phyloP scores from a whole-genome alignment of 2,888 invertebrate species.

The Drosophila pullipes region DNA sequence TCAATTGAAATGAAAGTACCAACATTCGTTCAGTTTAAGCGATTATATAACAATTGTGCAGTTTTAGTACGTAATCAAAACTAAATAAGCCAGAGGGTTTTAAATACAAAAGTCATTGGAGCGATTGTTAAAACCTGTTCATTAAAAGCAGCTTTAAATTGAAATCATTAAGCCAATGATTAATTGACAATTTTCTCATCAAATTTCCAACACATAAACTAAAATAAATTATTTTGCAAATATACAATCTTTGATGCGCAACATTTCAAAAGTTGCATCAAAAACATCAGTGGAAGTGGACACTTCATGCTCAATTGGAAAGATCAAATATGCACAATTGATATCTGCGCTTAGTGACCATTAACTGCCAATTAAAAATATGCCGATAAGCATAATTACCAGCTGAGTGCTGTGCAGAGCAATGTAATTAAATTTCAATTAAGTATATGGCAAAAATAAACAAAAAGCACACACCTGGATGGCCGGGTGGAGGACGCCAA shows the following conservation, averaged over 20 bases:
- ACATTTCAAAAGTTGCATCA: neutral
- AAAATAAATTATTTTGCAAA: neutral
- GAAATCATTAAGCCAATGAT: neutral
- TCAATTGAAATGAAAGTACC: constrained; percentile 1
- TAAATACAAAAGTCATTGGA: neutral
- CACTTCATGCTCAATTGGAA: constrained; percentile 9
- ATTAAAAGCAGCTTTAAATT: neutral
- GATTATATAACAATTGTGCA: neutral
- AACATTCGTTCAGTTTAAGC: neutral
- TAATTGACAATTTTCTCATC: neutral
- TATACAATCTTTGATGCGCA: neutral
- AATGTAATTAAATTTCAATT: constrained; percentile 78
- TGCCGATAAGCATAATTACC: constrained; percentile 65
- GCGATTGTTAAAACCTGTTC: neutral
- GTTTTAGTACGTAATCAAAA: neutral
- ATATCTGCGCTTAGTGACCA: constrained; percentile 53
- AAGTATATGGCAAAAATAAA: constrained; percentile 53
- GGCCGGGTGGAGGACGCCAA: neutral
- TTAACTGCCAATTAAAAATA: constrained; percentile 74
- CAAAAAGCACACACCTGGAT: constrained; percentile 54
- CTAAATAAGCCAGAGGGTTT: neutral
- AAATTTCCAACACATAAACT: neutral
- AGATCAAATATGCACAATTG: constrained; percentile 43
- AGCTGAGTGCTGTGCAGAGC: constrained; percentile 41
- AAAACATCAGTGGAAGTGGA: constrained; percentile 13